Base-by-base conservation (phyloP, 2,888 invertebrate species). In the Heliothis peltigera region DNA sequence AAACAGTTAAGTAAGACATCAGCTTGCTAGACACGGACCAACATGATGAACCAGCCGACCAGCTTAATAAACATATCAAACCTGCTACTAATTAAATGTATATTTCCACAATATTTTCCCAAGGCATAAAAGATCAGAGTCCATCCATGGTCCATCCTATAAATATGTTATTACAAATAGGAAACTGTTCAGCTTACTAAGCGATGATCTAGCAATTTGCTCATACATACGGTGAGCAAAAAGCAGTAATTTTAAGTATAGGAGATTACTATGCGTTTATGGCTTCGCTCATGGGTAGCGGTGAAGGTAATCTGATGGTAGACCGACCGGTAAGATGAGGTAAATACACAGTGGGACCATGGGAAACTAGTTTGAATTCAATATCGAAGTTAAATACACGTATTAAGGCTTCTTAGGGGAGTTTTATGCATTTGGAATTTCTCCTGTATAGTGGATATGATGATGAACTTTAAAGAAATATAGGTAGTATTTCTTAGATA, bases 251-350 rank as follows among this genome's bases (percentile, higher is more conserved):
- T 25, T 21, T 44, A 53, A 46, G 59, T 53, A 10, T 42, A 47
- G 47, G 54, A 19, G 43, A 70, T 70, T 46, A 57, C 25, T 7
- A 35, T 22, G 25, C 52, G 48, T 44, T 56, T 21, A 12, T 0
- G 47, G 44, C 28, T 57, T 51, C 58, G 51, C 64, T 55, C 10
- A 55, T 55, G 42, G 25, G 19, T 59, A 70, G 42, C 71, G 64
- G 76, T 70, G 64, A 22, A 18, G 18, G 58, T 28, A 28, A 58
- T 4, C 5, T 68, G 58, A 76, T 76, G 62, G 56, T 53, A 62
- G 55, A 5, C 19, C 35, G 7, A 3, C 15, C n/a, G 6, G 19
- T 43, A 39, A 39, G n/a, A 39, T 67, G 28, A 18, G 19, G 18
- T 46, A 18, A 47, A 47, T 53, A 5, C 35, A 46, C 7, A 39